phyloP scores from a whole-genome alignment of 2,113 vertebrate species.

The Onychorhynchus coronatus region DNA sequence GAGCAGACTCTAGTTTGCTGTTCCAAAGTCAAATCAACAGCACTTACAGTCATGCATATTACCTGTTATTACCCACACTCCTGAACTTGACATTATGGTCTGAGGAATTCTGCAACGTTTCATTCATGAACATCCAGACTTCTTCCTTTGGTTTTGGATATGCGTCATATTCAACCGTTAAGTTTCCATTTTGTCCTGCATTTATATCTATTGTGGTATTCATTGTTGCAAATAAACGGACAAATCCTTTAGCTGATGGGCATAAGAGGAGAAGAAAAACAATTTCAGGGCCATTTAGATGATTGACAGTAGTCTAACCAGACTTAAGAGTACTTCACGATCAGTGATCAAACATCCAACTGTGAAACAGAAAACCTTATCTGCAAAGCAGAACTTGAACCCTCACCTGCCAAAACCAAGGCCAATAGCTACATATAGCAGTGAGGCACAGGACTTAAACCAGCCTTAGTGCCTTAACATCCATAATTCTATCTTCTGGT shows the following conservation, averaged over 20 bases:
- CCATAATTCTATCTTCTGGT: background rate
- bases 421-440: background rate
- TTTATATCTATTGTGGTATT: conserved; percentile 87
- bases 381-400: conserved; percentile 9
- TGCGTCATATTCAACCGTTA: conserved; percentile 84
- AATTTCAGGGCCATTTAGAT: background rate
- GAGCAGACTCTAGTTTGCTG: background rate
- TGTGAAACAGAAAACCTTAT: conserved; percentile 19
- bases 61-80: conserved; percentile 83
- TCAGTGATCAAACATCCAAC: background rate
- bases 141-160: conserved; percentile 82
- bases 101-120: conserved; percentile 82
- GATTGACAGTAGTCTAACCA: background rate
- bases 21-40: background rate
- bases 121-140: conserved; percentile 86
- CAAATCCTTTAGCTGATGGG: conserved; percentile 87
- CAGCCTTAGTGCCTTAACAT: background rate
- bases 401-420: conserved; percentile 7
- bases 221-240: conserved; percentile 73
- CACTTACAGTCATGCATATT: background rate
- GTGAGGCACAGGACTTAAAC: background rate
- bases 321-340: background rate
- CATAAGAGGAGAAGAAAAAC: background rate
- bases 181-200: conserved; percentile 85
- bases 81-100: conserved; percentile 85